Percentiles rank a stretch among this genome's conserved stretches.
Conservation (phyloP, 1,140 invertebrate genomes). For the Berghia stephanieae region DNA sequence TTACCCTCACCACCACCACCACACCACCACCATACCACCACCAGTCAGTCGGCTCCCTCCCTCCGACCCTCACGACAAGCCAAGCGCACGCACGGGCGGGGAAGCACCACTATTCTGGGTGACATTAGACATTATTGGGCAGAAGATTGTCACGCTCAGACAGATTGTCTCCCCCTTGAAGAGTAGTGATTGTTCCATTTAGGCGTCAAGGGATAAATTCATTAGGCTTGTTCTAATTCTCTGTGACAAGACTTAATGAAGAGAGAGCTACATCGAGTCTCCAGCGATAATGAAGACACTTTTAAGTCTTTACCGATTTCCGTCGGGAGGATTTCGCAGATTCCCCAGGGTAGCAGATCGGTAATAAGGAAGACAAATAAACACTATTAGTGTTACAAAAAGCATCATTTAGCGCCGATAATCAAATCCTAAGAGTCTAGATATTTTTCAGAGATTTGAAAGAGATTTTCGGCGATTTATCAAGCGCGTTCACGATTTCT, state of each 20-base stretch:
- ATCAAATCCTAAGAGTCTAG: slow-evolving; percentile 5
- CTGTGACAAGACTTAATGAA: slow-evolving; percentile 30
- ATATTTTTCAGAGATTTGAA: too few relatives aligned
- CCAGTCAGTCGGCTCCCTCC: too few relatives aligned
- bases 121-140: too few relatives aligned
- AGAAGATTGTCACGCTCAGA: too few relatives aligned
- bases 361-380: slow-evolving; percentile 27
- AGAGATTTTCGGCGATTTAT: too few relatives aligned
- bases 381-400: slow-evolving; percentile 30
- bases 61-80: too few relatives aligned
- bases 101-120: too few relatives aligned
- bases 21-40: too few relatives aligned
- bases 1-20: too few relatives aligned
- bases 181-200: too few relatives aligned
- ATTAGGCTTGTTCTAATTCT: slow-evolving; percentile 32
- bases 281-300: slow-evolving; percentile 27
- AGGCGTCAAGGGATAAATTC: slow-evolving; percentile 31
- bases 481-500: too few relatives aligned
- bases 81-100: too few relatives aligned
- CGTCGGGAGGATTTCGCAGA: slow-evolving; percentile 11
- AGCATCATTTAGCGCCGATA: slow-evolving; percentile 20
- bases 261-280: slow-evolving; percentile 26
- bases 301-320: slow-evolving; percentile 31
- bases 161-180: neutral
- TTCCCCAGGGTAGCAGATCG: slow-evolving; percentile 17